Percentiles rank a stretch among this genome's conserved stretches.
Conservation (phyloP, 1,140 invertebrate species). For the Drosophila parvula region DNA sequence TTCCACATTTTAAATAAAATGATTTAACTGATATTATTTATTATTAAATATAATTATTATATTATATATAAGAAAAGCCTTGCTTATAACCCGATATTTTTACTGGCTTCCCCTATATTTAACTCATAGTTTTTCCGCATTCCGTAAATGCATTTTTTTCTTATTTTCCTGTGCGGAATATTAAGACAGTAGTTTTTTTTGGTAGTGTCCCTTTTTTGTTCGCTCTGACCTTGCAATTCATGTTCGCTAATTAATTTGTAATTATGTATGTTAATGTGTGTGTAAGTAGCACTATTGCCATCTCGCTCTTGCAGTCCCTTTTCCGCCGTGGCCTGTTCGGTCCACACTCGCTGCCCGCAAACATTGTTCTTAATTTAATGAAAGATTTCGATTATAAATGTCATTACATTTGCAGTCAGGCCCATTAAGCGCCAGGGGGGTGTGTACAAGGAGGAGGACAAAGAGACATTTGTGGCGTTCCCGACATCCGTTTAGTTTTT, state of each 20-base stretch:
- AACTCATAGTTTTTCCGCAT: not conserved
- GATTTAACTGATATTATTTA: not conserved
- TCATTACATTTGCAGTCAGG: conserved; percentile 64
- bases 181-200: conserved; percentile 18
- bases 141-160: conserved; percentile 18
- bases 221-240: conserved; percentile 70
- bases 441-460: not conserved
- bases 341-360: conserved; percentile 45
- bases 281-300: conserved; percentile 34
- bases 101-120: too few relatives aligned
- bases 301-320: conserved; percentile 6
- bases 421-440: conserved; percentile 10
- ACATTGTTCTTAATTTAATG: conserved; percentile 80
- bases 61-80: too few relatives aligned
- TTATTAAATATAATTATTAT: too few relatives aligned
- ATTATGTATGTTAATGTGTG: conserved; percentile 79
- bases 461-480: not conserved
- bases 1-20: too few relatives aligned
- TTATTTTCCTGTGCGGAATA: not conserved
- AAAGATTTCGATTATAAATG: conserved; percentile 81
- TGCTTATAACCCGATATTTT: too few relatives aligned
- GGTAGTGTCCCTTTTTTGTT: conserved; percentile 31
- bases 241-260: conserved; percentile 80
- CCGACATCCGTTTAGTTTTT: not conserved
- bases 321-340: too few relatives aligned